These are phyloP conservation scores for Tauraco erythrolophus DNA, from an alignment of 2,113 vertebrate species.

Conservation along the genomic window DNA sequence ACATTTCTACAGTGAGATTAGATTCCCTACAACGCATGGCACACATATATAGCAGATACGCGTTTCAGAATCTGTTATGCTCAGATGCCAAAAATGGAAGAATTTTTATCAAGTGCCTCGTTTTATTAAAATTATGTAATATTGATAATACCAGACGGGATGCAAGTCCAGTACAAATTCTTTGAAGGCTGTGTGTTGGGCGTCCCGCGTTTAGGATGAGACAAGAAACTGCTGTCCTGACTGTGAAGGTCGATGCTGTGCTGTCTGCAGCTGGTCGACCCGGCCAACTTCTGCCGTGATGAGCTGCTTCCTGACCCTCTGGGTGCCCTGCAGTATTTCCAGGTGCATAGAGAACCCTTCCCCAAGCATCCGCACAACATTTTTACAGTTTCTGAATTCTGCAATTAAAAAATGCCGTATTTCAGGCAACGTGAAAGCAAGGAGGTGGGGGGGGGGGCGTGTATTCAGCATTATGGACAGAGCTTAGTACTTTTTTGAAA, in stretches of 20 bases:
- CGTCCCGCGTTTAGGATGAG: background rate
- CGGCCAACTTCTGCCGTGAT: rapidly evolving
- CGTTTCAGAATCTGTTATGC: background rate
- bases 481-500: background rate
- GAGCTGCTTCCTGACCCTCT: background rate
- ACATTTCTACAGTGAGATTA: too few relatives aligned
- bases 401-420: background rate
- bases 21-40: too few relatives aligned
- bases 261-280: too few relatives aligned
- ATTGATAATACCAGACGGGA: background rate
- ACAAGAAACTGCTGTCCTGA: background rate
- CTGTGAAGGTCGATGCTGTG: background rate
- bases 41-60: too few relatives aligned
- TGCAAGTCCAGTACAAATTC: background rate
- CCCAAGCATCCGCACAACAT: background rate
- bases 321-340: background rate
- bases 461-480: background rate
- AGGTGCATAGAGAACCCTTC: background rate
- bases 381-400: background rate
- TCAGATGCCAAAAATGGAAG: background rate
- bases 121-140: background rate
- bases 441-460: too few relatives aligned
- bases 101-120: background rate
- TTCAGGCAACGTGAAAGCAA: background rate
- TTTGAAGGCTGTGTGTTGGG: background rate